phyloP scores from a whole-genome alignment of 2,888 invertebrate species.

The Imbricaverruca yamaguchii region DNA sequence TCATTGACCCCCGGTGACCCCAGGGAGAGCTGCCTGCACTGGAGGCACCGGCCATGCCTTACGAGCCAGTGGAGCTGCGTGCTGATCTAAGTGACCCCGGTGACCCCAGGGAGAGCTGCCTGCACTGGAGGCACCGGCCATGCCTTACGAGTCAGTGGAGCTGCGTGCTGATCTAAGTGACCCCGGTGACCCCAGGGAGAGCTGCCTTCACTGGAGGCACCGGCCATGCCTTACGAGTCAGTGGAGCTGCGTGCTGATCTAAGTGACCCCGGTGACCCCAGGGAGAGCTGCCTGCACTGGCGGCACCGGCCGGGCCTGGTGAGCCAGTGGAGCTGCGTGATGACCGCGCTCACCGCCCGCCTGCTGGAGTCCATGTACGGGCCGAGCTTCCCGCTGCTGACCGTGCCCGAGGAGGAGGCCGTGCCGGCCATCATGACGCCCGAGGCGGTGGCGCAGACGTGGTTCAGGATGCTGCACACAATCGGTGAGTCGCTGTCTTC shows the following conservation, averaged over 20 bases:
- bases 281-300: constrained; percentile 89
- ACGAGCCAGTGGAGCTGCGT: too few species aligned
- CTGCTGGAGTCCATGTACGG: constrained; percentile 83
- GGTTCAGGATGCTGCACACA: constrained; percentile 90
- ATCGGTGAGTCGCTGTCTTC: constrained; percentile 48
- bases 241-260: background rate
- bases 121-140: too few species aligned
- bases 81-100: background rate
- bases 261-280: constrained; percentile 10
- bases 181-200: background rate
- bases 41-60: too few species aligned
- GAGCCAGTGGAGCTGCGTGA: constrained; percentile 91
- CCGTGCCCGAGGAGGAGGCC: background rate
- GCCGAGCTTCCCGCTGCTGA: constrained; percentile 47
- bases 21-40: too few species aligned
- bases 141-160: too few species aligned
- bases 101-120: background rate
- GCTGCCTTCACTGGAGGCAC: too few species aligned
- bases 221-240: too few species aligned
- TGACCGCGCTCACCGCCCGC: constrained; percentile 75
- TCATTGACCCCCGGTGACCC: too few species aligned
- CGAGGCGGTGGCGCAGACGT: constrained; percentile 69
- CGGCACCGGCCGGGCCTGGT: constrained; percentile 85
- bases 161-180: background rate
- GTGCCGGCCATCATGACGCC: constrained; percentile 13